Percentiles rank a stretch among this genome's conserved stretches.
Conservation (phyloP, 2,113 vertebrate species). For the Hypanus sabinus region DNA sequence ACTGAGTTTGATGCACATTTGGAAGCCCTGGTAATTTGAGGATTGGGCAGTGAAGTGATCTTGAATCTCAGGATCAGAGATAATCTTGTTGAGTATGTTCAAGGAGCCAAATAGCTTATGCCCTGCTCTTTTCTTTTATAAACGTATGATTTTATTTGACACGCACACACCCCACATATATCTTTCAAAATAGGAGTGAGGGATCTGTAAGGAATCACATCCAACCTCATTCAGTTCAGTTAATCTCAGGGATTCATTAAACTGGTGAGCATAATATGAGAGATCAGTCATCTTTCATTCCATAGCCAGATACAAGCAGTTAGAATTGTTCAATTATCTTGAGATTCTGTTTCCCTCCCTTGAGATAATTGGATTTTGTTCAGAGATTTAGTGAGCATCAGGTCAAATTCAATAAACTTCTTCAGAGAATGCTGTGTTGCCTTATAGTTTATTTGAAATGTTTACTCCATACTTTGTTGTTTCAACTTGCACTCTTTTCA, state of each 20-base stretch:
- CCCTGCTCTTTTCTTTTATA: too few relatives aligned
- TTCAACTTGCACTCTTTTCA: neutral
- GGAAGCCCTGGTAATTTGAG: too few relatives aligned
- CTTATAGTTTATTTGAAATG: neutral
- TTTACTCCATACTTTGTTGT: neutral
- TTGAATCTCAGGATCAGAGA: too few relatives aligned
- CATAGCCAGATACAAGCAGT: neutral
- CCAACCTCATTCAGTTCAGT: neutral
- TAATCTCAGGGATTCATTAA: neutral
- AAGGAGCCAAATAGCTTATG: too few relatives aligned
- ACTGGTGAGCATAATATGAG: neutral
- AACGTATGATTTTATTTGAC: too few relatives aligned
- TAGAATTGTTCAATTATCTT: neutral
- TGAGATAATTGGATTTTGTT: neutral
- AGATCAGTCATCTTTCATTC: neutral
- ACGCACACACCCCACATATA: neutral
- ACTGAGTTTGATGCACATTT: too few relatives aligned
- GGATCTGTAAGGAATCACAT: neutral
- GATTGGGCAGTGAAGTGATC: too few relatives aligned
- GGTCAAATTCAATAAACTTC: neutral
- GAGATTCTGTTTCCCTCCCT: neutral
- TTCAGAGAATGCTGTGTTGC: neutral
- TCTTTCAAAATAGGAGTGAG: neutral
- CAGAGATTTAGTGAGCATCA: neutral
- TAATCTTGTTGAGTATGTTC: too few relatives aligned